Percentiles rank a stretch among this genome's conserved stretches.
These are phyloP conservation scores for Coenobita brevimanus DNA, from an alignment of 1,140 invertebrate species.

Conservation along the genomic window DNA sequence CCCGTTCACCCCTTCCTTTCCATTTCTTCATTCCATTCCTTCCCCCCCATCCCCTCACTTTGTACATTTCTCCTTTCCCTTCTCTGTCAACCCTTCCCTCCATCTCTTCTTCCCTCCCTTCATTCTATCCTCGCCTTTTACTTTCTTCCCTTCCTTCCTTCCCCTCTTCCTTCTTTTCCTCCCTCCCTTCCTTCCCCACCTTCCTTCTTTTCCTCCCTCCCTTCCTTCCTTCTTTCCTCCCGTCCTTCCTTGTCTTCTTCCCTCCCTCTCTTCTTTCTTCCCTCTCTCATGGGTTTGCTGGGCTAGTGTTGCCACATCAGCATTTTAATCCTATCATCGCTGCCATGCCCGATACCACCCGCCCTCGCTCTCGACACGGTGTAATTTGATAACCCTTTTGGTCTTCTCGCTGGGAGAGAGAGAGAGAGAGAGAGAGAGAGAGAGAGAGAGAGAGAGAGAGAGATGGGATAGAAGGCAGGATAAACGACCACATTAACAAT, in stretches of 20 bases:
- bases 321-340: constrained; percentile 5
- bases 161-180: too few species aligned
- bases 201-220: too few species aligned
- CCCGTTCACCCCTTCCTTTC: neutral
- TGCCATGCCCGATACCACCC: neutral
- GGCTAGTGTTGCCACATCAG: neutral
- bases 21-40: too few species aligned
- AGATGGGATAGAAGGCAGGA: neutral
- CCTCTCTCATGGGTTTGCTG: neutral
- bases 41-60: neutral
- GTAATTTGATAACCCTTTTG: neutral
- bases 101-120: neutral
- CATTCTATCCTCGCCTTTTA: too few species aligned
- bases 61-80: neutral
- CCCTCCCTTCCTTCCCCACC: too few species aligned
- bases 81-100: neutral
- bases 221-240: neutral
- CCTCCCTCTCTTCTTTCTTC: neutral
- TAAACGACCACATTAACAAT: too few species aligned
- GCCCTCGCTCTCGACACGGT: neutral
- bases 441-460: neutral
- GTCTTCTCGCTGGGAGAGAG: neutral
- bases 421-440: neutral
- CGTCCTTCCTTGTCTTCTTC: neutral
- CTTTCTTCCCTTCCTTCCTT: too few species aligned